These are phyloP conservation scores for Zootoca vivipara DNA, from an alignment of 2,113 vertebrate species.

Conservation along the genomic window DNA sequence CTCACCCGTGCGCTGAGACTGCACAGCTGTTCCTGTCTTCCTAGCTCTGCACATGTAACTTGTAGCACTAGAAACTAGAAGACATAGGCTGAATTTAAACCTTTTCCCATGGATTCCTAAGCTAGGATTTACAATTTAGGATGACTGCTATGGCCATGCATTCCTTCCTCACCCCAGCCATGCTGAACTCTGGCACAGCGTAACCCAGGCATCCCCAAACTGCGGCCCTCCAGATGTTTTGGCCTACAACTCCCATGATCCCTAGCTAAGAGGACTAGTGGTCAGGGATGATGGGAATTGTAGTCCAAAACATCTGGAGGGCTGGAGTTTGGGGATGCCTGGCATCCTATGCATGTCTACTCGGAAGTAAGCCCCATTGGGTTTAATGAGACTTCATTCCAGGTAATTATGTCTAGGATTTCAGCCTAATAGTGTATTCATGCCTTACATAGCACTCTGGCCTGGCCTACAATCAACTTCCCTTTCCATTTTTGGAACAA, in stretches of 20 bases:
- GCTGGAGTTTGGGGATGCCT: no score
- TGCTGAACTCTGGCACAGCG: not conserved
- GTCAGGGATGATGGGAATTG: no score
- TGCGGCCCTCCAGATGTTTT: no score
- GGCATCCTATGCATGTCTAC: not conserved
- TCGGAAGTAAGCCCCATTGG: not conserved
- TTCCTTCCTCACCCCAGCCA: not conserved
- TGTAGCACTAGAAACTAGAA: not conserved
- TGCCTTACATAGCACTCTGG: not conserved
- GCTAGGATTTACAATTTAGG: not conserved
- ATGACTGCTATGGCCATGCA: not conserved
- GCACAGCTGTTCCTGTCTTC: not conserved
- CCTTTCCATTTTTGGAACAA: slow-evolving; percentile 5
- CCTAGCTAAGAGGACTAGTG: no score
- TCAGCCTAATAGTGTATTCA: not conserved
- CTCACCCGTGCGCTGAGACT: not conserved
- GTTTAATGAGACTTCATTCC: not conserved
- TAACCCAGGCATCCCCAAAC: no score
- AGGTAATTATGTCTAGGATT: not conserved
- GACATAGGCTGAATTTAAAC: not conserved
- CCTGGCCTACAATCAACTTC: not conserved
- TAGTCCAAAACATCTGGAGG: no score
- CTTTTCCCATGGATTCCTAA: not conserved
- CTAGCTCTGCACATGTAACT: no score
- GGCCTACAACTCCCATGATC: no score